Evolutionary conservation across 1,140 invertebrate genomes (phyloP).

Genomic region (Hestina assimilis): DNA sequence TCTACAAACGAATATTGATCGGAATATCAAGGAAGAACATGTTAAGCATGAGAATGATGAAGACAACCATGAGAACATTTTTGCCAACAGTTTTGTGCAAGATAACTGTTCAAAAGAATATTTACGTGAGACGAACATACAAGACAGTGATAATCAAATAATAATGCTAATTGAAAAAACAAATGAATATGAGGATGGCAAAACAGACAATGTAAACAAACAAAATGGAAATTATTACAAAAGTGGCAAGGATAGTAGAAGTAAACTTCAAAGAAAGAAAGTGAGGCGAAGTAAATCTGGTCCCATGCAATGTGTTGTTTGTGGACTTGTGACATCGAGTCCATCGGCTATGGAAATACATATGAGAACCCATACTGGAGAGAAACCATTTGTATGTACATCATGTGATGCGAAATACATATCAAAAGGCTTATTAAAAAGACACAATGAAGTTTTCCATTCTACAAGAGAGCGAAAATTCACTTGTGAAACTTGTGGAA

Average conservation of each 20-base stretch:
- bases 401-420: constrained; percentile 79
- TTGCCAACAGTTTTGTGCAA: constrained; percentile 22
- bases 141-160: background rate
- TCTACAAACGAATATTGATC: constrained; percentile 32
- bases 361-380: constrained; percentile 87
- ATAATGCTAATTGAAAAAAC: constrained; percentile 2
- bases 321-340: constrained; percentile 45
- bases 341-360: constrained; percentile 84
- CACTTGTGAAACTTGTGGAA: constrained; percentile 69
- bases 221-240: constrained; percentile 1
- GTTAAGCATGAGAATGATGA: constrained; percentile 39
- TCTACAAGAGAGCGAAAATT: constrained; percentile 57
- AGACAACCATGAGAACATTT: constrained; percentile 29
- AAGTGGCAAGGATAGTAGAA: constrained; percentile 12
- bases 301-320: constrained; percentile 50
- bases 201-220: background rate
- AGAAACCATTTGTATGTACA: constrained; percentile 87
- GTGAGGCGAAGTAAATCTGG: constrained; percentile 29
- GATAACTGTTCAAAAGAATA: constrained; percentile 7
- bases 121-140: constrained; percentile 5
- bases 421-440: constrained; percentile 73
- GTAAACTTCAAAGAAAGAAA: constrained; percentile 28
- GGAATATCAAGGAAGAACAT: constrained; percentile 36
- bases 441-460: constrained; percentile 75
- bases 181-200: background rate